Evolutionary conservation across 2,113 vertebrate species (phyloP).

Genomic region (Myiozetetes cayanensis): DNA sequence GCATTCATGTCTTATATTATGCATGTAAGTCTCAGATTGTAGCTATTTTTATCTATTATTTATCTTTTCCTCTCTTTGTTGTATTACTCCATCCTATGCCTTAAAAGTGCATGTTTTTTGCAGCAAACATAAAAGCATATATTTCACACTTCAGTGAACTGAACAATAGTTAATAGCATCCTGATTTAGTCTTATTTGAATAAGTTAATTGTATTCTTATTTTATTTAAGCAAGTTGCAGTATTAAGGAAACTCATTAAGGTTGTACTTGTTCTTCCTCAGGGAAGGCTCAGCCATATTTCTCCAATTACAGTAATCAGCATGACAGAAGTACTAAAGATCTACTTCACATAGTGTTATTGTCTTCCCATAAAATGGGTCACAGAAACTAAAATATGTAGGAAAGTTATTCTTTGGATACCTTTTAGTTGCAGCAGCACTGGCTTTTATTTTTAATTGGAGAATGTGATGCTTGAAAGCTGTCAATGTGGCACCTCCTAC

Average conservation of each 20-base stretch:
- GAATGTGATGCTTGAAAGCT: not conserved
- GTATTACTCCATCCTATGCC: not conserved
- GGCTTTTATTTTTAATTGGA: slow-evolving; percentile 30
- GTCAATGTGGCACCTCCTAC: not conserved
- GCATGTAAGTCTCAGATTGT: not conserved
- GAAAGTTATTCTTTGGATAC: slow-evolving; percentile 12
- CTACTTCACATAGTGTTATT: slow-evolving; percentile 30
- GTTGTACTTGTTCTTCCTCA: slow-evolving; percentile 41
- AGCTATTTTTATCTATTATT: slow-evolving; percentile 49
- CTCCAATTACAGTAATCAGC: slow-evolving; percentile 55
- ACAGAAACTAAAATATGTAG: not conserved
- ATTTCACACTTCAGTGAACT: slow-evolving; percentile 25
- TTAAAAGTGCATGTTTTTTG: not conserved
- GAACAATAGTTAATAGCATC: slow-evolving; percentile 53
- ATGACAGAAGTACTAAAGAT: slow-evolving; percentile 59
- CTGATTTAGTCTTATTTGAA: slow-evolving; percentile 53
- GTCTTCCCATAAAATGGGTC: slow-evolving; percentile 48
- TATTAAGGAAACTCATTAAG: slow-evolving; percentile 58
- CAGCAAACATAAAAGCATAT: slow-evolving; percentile 35
- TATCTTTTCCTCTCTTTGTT: slow-evolving; percentile 23
- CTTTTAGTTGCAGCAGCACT: not conserved
- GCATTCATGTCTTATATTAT: slow-evolving; percentile 10
- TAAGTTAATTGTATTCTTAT: slow-evolving; percentile 60
- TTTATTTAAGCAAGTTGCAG: slow-evolving; percentile 56
- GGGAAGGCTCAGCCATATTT: slow-evolving; percentile 48